Base-by-base conservation (phyloP, 2,113 vertebrate species). In the Carassius gibelio region DNA sequence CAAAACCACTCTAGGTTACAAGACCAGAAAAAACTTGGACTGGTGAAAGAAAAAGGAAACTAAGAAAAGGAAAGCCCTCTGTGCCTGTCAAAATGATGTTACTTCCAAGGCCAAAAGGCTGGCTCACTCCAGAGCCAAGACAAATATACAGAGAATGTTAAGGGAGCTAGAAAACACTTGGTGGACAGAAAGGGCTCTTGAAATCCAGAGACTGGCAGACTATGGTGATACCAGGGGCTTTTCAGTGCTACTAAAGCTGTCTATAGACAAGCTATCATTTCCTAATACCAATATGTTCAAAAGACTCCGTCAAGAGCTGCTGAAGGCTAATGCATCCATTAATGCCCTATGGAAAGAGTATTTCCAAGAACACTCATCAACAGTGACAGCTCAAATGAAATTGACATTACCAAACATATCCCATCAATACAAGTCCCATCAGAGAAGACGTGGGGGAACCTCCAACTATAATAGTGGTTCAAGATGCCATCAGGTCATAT, bases 161-260 rank as follows among this genome's bases (percentile, higher is more conserved):
- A 57, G 23, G 52, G 52, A 77, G 26, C n/a, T 77, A 55, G 30
- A 77, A 77, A 38, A 77, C 45, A 59, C 26, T 78, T 78, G 52
- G 17, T 78, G 50, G 75, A 59, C 21, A 30, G 75, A 77, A 77
- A 77, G 30, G 75, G 75, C 75, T 45, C 9, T 21, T 38, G 71
- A 74, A 45, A 48, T 48, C 45, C 45, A 48, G 45, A 48, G 45
- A 48, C 9, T 3, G 10, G 45, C 45, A 48, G 45, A 48, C 45
- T 38, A 4, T 4, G 36, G 36, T 48, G 45, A 48, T 48, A 48
- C 45, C 45, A 48, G 10, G 45, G 45, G 45, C 45, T 48, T 48
- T 48, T 48, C 45, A 48, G 45, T 48, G 45, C 45, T 3, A 48
- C 45, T 10, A 11, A 48, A 10, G 45, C 45, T 5, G 9, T 48